Conservation (phyloP, 2,797 vertebrate genomes). For the Syndactyla subalaris region DNA sequence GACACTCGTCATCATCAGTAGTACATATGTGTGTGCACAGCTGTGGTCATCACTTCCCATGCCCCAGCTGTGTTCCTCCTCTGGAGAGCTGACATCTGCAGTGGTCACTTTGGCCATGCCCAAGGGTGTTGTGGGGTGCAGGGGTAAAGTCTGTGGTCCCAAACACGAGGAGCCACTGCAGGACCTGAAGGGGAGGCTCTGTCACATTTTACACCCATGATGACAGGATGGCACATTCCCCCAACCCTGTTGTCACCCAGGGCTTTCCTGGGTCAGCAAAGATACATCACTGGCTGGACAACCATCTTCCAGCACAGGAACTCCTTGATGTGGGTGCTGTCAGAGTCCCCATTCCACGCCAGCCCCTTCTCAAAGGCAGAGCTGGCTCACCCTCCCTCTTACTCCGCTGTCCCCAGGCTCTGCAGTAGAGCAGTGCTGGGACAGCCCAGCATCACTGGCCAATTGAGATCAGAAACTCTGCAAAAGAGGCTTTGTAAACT, state of each 20-base stretch:
- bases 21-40: fast-evolving
- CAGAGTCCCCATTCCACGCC: background rate
- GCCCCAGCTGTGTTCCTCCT: background rate
- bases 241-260: background rate
- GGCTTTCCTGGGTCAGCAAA: background rate
- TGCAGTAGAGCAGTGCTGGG: background rate
- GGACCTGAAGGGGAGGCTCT: background rate
- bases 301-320: background rate
- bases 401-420: background rate
- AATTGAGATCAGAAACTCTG: background rate
- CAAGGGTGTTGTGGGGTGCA: background rate
- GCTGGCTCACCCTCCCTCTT: fast-evolving
- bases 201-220: background rate
- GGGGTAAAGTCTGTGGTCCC: background rate
- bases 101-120: fast-evolving
- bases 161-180: background rate
- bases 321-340: background rate
- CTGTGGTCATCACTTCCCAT: fast-evolving
- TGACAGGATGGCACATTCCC: background rate
- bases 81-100: background rate
- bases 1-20: background rate
- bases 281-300: background rate
- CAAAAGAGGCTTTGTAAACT: background rate
- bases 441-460: background rate
- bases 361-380: background rate